A percentile compares a stretch with the other conserved stretches of the same genome.
These are phyloP conservation scores for Phthorimaea operculella DNA, from an alignment of 1,140 invertebrate species.

Conservation along the genomic window DNA sequence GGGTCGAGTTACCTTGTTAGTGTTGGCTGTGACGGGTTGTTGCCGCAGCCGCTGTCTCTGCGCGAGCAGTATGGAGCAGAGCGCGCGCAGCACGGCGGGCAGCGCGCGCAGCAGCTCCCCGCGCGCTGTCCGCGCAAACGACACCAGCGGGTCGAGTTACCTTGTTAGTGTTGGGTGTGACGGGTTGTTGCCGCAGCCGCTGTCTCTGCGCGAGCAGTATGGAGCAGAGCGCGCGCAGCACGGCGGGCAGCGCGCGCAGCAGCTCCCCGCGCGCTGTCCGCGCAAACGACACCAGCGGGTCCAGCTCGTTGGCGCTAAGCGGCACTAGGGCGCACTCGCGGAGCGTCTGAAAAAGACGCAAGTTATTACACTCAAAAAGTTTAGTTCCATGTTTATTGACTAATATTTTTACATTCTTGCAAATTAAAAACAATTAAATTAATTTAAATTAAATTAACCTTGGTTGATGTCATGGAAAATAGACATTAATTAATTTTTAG, in stretches of 20 bases:
- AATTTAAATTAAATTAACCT: no score
- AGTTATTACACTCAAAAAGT: background rate
- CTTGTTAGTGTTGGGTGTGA: background rate
- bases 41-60: slow-evolving; percentile 24
- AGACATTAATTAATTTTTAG: no score
- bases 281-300: slow-evolving; percentile 2
- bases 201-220: slow-evolving; percentile 13
- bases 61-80: slow-evolving; percentile 9
- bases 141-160: slow-evolving; percentile 14
- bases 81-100: slow-evolving; percentile 6
- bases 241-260: background rate
- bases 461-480: no score
- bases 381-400: no score
- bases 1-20: slow-evolving; percentile 15
- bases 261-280: background rate
- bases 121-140: background rate
- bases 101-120: background rate
- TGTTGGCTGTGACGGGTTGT: background rate
- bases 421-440: no score
- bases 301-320: slow-evolving; percentile 28
- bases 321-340: slow-evolving; percentile 48
- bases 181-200: slow-evolving; percentile 20
- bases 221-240: slow-evolving; percentile 8
- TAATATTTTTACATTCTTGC: no score
- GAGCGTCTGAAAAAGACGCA: slow-evolving; percentile 28